A percentile compares a stretch with the other conserved stretches of the same genome.
phyloP scores from a whole-genome alignment of 2,888 invertebrate genomes.

The Tenthredo livida region DNA sequence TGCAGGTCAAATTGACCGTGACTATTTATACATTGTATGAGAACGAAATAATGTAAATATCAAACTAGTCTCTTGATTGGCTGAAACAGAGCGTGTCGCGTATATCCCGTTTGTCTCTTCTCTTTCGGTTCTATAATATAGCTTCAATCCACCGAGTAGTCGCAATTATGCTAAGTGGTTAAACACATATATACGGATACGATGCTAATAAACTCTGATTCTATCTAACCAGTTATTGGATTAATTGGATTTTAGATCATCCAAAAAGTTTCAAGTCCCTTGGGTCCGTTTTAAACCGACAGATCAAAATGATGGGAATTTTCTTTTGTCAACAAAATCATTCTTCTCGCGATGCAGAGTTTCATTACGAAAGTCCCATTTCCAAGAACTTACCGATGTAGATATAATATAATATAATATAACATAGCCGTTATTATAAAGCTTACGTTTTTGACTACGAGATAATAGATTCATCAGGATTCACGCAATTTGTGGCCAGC shows the following conservation, averaged over 20 bases:
- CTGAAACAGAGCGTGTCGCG: constrained; percentile 66
- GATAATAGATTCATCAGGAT: constrained; percentile 2
- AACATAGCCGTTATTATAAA: not conserved
- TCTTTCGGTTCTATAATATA: not conserved
- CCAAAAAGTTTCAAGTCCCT: not conserved
- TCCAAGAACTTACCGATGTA: not conserved
- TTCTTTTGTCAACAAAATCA: not conserved
- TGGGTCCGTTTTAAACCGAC: not conserved
- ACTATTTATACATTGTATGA: constrained; percentile 56
- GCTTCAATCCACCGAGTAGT: constrained; percentile 12
- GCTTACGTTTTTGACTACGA: not conserved
- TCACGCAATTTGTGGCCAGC: not conserved
- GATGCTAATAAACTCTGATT: constrained; percentile 19
- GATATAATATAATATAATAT: not conserved
- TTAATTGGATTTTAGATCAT: constrained; percentile 5
- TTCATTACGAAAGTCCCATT: constrained; percentile 6
- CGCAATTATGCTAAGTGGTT: constrained; percentile 50
- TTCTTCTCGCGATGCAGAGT: not conserved
- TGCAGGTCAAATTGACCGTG: constrained; percentile 55
- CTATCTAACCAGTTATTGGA: constrained; percentile 3
- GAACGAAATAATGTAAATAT: constrained; percentile 61
- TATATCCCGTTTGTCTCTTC: constrained; percentile 38
- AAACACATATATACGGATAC: not conserved
- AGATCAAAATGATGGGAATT: not conserved
- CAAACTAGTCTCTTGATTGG: constrained; percentile 61